These are phyloP conservation scores for Cerceris ruficornis DNA, from an alignment of 2,888 invertebrate species.

Conservation along the genomic window DNA sequence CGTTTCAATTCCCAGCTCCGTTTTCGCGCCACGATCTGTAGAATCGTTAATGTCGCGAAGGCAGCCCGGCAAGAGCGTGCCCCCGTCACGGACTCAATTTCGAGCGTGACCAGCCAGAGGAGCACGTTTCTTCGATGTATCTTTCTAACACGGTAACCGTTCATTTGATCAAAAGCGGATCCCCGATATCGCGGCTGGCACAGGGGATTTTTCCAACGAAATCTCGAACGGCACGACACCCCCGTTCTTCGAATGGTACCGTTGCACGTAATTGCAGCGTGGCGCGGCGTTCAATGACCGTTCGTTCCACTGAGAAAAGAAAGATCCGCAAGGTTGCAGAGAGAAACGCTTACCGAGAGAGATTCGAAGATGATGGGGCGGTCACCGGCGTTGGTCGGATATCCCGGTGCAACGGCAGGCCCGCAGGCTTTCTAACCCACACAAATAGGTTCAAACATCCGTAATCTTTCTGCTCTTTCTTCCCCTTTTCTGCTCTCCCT, in stretches of 20 bases:
- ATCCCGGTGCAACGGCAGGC: slow-evolving; percentile 2
- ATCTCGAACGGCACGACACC: not conserved
- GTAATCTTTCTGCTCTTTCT: slow-evolving; percentile 52
- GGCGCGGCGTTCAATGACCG: not conserved
- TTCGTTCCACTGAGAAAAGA: not conserved
- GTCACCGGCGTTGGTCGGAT: slow-evolving; percentile 23
- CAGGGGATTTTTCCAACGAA: not conserved
- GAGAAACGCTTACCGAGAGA: slow-evolving; percentile 29
- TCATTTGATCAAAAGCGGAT: slow-evolving; percentile 13
- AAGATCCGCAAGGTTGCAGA: slow-evolving; percentile 10
- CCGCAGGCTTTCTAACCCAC: slow-evolving; percentile 22
- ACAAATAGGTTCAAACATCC: slow-evolving; percentile 61
- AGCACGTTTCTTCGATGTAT: not conserved
- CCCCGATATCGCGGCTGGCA: slow-evolving; percentile 9
- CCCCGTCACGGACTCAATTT: not conserved
- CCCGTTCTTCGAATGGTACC: not conserved
- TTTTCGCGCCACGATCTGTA: no score
- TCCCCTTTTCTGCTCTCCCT: not conserved
- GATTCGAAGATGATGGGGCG: slow-evolving; percentile 35
- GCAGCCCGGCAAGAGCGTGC: not conserved
- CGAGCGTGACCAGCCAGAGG: not conserved
- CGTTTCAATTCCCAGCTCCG: no score
- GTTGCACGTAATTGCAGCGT: slow-evolving; percentile 16
- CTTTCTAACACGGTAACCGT: slow-evolving; percentile 2
- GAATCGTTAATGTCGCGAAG: no score